These are phyloP conservation scores for Mormyrus proboscirostris DNA, from an alignment of 2,797 vertebrate species.

Conservation along the genomic window DNA sequence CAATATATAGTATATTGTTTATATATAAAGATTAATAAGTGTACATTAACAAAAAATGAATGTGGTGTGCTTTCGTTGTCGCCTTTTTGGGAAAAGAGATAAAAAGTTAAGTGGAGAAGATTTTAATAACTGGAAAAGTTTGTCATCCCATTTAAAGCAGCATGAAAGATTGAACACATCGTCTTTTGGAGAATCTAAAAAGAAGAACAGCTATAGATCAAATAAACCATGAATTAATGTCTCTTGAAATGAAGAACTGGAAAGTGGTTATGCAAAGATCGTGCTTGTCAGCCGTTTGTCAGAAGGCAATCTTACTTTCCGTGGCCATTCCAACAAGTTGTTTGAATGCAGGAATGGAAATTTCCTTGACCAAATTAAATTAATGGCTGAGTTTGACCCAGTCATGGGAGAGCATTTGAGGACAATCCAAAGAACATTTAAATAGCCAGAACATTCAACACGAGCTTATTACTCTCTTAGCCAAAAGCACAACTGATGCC, in stretches of 20 bases:
- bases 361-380: slow-evolving; percentile 16
- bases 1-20: no score
- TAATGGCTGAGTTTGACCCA: slow-evolving; percentile 22
- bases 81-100: not conserved
- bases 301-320: slow-evolving; percentile 24
- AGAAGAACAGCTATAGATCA: slow-evolving; percentile 21
- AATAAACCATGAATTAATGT: slow-evolving; percentile 20
- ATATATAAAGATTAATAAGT: no score
- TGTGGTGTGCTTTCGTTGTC: not conserved
- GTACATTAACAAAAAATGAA: no score
- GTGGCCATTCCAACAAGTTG: slow-evolving; percentile 20
- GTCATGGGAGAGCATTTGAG: slow-evolving; percentile 23
- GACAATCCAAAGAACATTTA: not conserved
- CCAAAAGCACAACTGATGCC: not conserved
- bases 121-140: not conserved
- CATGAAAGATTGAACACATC: slow-evolving; percentile 1
- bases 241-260: slow-evolving; percentile 16
- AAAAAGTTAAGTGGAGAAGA: not conserved
- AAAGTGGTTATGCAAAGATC: slow-evolving; percentile 21
- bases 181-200: slow-evolving; percentile 1
- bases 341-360: slow-evolving; percentile 16
- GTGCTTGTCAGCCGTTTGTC: slow-evolving; percentile 25
- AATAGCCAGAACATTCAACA: slow-evolving; percentile 24
- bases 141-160: not conserved
- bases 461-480: slow-evolving; percentile 15